Base-by-base conservation (phyloP, 2,888 invertebrate genomes). In the Matsumyia berberina region DNA sequence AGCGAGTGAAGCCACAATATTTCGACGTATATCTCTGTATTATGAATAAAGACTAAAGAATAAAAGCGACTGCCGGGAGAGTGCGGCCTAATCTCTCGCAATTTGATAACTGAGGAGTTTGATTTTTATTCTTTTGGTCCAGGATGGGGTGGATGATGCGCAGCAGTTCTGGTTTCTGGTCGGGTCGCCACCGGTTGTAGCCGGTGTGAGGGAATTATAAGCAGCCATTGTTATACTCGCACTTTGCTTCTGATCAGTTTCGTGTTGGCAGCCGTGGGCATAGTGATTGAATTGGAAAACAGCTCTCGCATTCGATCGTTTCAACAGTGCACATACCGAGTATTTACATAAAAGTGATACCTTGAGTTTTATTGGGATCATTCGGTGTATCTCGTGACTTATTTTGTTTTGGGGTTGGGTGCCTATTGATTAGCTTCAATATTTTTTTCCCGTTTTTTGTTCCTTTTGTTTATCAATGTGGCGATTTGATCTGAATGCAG, bases 381-480 rank as follows among this genome's bases (percentile, higher is more conserved):
- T 44, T 73, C 35, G 17, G 69, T 78, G 39, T 73, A 73, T 78
- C 66, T 82, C 70, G 53, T 37, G 66, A 78, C 53, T 82, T 33
- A 5, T 64, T 77, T 58, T 35, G 35, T 39, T 66, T 24, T 60
- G 33, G 58, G 12, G 49, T 51, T 76, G 46, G n/a, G 31, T 57
- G 17, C 9, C 39, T 49, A 39, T 57, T 46, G 62, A 77, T 67
- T 81, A 57, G 69, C 39, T 57, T 35, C 42, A 5, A 8, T 12
- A 12, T 46, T 17, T 5, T 60, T 49, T 46, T 58, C 9, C n/a
- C 39, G 57, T 57, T 60, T 51, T 39, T 51, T 46, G 11, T 51
- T 57, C 46, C 12, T 66, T 67, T 69, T 49, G 46, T 64, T 79
- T 83, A 83, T 82, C 82, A 83, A 60, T 76, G 35, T 76, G 74